Evolutionary conservation across 2,888 invertebrate species (phyloP), one percentile per base, ranked within the genome.

Genomic region (Arge pagana): DNA sequence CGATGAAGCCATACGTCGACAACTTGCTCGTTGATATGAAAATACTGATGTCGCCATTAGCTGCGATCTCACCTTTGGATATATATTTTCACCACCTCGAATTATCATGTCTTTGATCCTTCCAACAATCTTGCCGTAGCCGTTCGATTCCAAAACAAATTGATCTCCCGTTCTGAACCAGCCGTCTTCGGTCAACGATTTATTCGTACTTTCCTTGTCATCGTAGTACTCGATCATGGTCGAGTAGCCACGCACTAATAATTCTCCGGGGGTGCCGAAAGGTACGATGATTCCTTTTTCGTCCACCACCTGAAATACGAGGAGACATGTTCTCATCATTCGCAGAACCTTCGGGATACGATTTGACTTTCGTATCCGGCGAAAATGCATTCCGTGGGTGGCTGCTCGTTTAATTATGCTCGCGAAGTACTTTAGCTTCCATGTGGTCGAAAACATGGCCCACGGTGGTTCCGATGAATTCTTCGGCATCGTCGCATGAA

Each of bases 141-240:
- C 90, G 55, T 87, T 81, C 62, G 83, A 80, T 31, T 81, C 79
- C 56, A 93, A 77, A 0, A 83, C 70, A 56, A 87, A 88, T 57
- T 85, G 81, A 71, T 93, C 92, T 85, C 93, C 93, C n/a, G 93
- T 90, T 64, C 81, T 83, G 18, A 93, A 79, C 94, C 94, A 96
- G 19, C 87, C 81, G 54, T 88, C 87, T 15, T 78, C 66, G 4
- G 82, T 81, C 3, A 92, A 77, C 0, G 82, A 82, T 61, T 88
- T 82, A 18, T 72, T 80, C 0, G 93, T 94, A 72, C 86, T 89
- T 54, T 84, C 83, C 2, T 85, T 83, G 56, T 93, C 91, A 10
- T 82, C 81, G 87, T 89, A 94, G 76, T 96, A 96, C 21, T 85
- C 82, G 37, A 87, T 77, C 90, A 94, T 93, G n/a, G 78, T 84